phyloP scores from a whole-genome alignment of 1,140 invertebrate species.

The Philaenus spumarius region DNA sequence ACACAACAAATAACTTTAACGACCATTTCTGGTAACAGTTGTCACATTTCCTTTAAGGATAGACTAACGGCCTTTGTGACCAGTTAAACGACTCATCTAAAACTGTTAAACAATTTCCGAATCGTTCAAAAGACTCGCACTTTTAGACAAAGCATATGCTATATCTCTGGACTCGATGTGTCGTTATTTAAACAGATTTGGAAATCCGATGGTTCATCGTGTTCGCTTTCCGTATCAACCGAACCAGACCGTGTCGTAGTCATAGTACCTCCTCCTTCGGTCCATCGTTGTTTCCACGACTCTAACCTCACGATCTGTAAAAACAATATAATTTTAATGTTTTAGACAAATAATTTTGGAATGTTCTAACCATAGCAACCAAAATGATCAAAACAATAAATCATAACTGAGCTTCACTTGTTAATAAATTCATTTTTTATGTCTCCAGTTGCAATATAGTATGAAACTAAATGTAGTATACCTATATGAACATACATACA shows the following conservation, averaged over 20 bases:
- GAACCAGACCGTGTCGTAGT: constrained; percentile 36
- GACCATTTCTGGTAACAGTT: too few species aligned
- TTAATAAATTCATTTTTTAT: too few species aligned
- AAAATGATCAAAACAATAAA: too few species aligned
- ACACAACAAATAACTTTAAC: too few species aligned
- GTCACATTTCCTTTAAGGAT: too few species aligned
- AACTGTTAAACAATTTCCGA: neutral
- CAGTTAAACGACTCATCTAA: neutral
- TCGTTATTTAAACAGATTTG: constrained; percentile 23
- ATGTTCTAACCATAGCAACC: too few species aligned
- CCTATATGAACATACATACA: too few species aligned
- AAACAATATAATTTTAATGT: neutral
- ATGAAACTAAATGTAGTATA: too few species aligned
- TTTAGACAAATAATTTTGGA: too few species aligned
- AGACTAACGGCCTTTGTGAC: neutral
- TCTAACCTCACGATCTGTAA: constrained; percentile 57
- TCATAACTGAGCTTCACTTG: too few species aligned
- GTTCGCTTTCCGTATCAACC: constrained; percentile 45
- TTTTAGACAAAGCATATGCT: neutral
- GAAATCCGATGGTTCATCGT: constrained; percentile 39
- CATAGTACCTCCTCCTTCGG: constrained; percentile 32
- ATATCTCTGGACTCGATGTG: constrained; percentile 6
- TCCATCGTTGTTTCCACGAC: constrained; percentile 46
- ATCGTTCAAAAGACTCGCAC: neutral
- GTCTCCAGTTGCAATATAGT: too few species aligned